phyloP scores from a whole-genome alignment of 2,113 vertebrate species.

The Phalacrocorax carbo region DNA sequence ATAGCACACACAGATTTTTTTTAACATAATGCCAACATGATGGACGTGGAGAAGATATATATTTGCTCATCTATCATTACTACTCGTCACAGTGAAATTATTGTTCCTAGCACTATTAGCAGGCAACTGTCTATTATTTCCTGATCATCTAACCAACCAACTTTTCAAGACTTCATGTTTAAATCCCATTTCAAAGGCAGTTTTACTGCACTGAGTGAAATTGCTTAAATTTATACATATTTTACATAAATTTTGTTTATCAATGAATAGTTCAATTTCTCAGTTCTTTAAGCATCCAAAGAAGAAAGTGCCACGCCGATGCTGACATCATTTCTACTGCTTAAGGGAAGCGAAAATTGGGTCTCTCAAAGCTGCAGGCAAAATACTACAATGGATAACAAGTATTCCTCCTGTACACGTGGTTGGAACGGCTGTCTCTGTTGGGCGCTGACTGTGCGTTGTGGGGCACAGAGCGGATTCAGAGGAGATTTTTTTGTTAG shows the following conservation, averaged over 20 bases:
- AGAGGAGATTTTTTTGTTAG: conserved; percentile 26
- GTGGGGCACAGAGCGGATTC: background rate
- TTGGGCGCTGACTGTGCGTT: background rate
- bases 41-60: background rate
- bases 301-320: background rate
- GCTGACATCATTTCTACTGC: conserved; percentile 39
- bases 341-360: conserved; percentile 52
- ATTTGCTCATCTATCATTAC: background rate
- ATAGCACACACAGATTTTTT: rapidly evolving
- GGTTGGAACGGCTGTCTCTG: conserved; percentile 34
- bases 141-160: background rate
- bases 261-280: background rate
- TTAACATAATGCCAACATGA: background rate
- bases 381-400: conserved; percentile 57
- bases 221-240: background rate
- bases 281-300: background rate
- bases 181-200: conserved; percentile 6
- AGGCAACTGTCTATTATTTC: background rate
- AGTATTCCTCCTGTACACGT: conserved; percentile 37
- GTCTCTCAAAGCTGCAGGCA: conserved; percentile 59
- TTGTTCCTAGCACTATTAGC: conserved; percentile 8
- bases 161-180: background rate
- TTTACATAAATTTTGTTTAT: conserved; percentile 2
- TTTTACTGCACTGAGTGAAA: background rate
- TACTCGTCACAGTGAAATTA: background rate